phyloP scores from a whole-genome alignment of 2,888 invertebrate species.

The Megastigmus dorsalis region DNA sequence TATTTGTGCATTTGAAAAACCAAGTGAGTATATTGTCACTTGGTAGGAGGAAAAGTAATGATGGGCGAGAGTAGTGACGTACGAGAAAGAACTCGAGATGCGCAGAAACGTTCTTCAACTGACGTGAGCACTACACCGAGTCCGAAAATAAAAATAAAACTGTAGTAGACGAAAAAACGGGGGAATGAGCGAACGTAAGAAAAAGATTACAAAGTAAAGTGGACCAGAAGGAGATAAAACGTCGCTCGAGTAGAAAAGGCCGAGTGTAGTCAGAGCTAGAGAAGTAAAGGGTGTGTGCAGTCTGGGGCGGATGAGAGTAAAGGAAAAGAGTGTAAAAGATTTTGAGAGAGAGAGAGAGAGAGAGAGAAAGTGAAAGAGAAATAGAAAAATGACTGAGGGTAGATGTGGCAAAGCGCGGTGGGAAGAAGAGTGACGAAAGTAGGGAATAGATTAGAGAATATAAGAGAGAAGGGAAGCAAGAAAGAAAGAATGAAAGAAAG shows the following conservation, averaged over 20 bases:
- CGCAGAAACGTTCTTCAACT: too few species aligned
- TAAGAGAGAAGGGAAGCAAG: not conserved
- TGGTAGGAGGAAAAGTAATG: not conserved
- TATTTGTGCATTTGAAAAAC: too few species aligned
- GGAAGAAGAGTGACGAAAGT: not conserved
- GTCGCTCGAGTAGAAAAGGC: slow-evolving; percentile 15
- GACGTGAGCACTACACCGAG: too few species aligned
- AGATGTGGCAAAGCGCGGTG: slow-evolving; percentile 30
- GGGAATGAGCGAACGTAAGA: slow-evolving; percentile 52
- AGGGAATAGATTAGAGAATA: slow-evolving; percentile 14
- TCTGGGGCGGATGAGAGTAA: slow-evolving; percentile 13
- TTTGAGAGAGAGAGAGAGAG: slow-evolving; percentile 30
- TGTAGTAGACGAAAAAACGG: not conserved
- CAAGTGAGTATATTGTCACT: not conserved
- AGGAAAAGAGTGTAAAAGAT: slow-evolving; percentile 43
- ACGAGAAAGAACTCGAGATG: too few species aligned
- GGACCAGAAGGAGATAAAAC: slow-evolving; percentile 43
- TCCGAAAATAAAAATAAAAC: slow-evolving; percentile 18
- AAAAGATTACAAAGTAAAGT: slow-evolving; percentile 48
- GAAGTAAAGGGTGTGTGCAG: slow-evolving; percentile 23
- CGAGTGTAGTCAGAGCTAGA: slow-evolving; percentile 1
- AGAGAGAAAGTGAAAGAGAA: slow-evolving; percentile 14
- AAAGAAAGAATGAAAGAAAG: not conserved
- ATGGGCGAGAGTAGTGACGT: not conserved
- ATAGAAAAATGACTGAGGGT: slow-evolving; percentile 26